A percentile compares a stretch with the other conserved stretches of the same genome.
Conservation (phyloP, 2,797 vertebrate species). For the Neopelma chrysocephalum region DNA sequence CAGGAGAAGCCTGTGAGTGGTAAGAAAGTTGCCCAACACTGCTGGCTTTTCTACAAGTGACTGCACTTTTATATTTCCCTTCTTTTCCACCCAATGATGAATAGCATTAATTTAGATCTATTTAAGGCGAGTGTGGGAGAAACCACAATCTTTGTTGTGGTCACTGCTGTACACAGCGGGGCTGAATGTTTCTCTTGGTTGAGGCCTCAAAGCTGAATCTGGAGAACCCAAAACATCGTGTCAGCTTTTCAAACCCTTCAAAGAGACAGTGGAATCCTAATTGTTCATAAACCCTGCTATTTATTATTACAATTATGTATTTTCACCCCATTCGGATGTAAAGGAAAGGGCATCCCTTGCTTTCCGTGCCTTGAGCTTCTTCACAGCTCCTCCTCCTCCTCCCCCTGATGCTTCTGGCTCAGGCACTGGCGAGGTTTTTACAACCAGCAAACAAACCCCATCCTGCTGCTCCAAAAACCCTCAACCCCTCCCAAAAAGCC, state of each 20-base stretch:
- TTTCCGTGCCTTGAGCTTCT: constrained; percentile 14
- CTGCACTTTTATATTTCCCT: constrained; percentile 81
- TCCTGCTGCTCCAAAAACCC: background rate
- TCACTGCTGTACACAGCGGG: constrained; percentile 88
- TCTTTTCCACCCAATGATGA: constrained; percentile 83
- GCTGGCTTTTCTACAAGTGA: constrained; percentile 74
- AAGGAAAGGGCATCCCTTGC: constrained; percentile 17
- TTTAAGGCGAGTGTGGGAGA: constrained; percentile 87
- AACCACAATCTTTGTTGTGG: constrained; percentile 94
- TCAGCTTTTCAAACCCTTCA: constrained; percentile 69
- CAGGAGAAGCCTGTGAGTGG: constrained; percentile 27
- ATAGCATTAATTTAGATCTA: constrained; percentile 89
- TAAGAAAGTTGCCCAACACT: constrained; percentile 75
- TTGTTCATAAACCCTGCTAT: constrained; percentile 69
- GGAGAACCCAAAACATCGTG: constrained; percentile 70
- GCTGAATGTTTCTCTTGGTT: constrained; percentile 80
- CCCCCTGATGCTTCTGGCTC: background rate
- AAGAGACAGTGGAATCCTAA: constrained; percentile 72
- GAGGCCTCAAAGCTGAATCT: constrained; percentile 75
- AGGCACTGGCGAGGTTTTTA: background rate
- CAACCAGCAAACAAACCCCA: background rate
- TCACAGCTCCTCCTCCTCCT: constrained; percentile 24
- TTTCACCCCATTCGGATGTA: background rate
- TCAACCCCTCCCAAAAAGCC: background rate
- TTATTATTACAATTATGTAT: constrained; percentile 55